Evolutionary conservation across 2,888 invertebrate genomes (phyloP).

Genomic region (Drosophila helvetica): DNA sequence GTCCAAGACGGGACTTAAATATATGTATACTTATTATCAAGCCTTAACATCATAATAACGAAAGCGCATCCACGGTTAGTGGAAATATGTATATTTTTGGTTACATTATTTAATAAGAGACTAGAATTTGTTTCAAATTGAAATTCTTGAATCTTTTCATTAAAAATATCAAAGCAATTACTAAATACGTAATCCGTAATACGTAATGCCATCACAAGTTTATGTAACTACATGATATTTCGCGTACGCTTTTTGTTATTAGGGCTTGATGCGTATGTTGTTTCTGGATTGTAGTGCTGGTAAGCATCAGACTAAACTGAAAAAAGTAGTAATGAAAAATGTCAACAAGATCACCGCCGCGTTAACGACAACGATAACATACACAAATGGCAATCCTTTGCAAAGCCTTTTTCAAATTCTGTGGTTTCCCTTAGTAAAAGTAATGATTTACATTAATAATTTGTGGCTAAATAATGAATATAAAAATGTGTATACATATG

Average conservation of each 20-base stretch:
- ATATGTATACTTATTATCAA: slow-evolving; percentile 9
- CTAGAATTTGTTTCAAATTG: not conserved
- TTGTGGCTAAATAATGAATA: slow-evolving; percentile 41
- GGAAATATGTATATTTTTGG: not conserved
- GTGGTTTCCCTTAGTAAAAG: slow-evolving; percentile 57
- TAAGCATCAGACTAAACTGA: slow-evolving; percentile 67
- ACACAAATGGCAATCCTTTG: slow-evolving; percentile 53
- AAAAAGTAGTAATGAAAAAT: slow-evolving; percentile 76
- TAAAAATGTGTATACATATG: slow-evolving; percentile 18
- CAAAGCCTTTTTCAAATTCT: slow-evolving; percentile 39
- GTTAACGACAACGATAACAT: slow-evolving; percentile 56
- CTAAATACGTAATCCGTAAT: too few species aligned
- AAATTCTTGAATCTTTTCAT: not conserved
- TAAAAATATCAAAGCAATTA: not conserved
- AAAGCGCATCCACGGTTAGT: not conserved
- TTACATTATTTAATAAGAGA: not conserved
- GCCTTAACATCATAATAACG: not conserved
- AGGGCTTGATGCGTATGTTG: not conserved
- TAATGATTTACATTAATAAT: slow-evolving; percentile 57
- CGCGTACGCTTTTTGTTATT: not conserved
- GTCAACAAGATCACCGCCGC: slow-evolving; percentile 65
- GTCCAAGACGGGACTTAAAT: not conserved
- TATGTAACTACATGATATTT: not conserved
- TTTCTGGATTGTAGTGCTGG: slow-evolving; percentile 35
- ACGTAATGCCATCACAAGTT: not conserved